Conservation (phyloP, 2,113 vertebrate species). For the Dasyprocta punctata region DNA sequence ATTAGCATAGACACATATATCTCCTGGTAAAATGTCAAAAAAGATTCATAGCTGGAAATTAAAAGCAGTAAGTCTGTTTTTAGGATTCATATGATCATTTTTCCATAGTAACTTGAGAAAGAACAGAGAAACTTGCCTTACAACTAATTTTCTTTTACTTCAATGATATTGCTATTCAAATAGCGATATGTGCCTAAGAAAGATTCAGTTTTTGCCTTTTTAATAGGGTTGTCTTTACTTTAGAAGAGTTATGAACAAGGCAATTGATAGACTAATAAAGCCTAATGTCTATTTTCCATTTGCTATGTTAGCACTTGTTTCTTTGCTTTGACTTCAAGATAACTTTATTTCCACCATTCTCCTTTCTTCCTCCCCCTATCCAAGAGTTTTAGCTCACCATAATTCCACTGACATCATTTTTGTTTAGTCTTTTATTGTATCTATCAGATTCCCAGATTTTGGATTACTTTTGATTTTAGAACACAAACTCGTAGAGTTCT, state of each 20-base stretch:
- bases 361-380: not conserved
- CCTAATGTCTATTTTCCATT: slow-evolving; percentile 45
- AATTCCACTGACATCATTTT: slow-evolving; percentile 9
- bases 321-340: not conserved
- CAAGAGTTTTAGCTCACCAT: not conserved
- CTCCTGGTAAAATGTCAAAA: slow-evolving; percentile 18
- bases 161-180: slow-evolving; percentile 72
- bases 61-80: slow-evolving; percentile 52
- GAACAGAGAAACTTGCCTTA: slow-evolving; percentile 57
- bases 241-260: slow-evolving; percentile 65
- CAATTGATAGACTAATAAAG: slow-evolving; percentile 49
- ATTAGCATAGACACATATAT: slow-evolving; percentile 43
- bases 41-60: slow-evolving; percentile 52
- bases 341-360: not conserved
- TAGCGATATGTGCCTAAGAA: slow-evolving; percentile 57
- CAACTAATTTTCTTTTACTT: slow-evolving; percentile 65
- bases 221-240: slow-evolving; percentile 64
- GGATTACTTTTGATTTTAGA: slow-evolving; percentile 11
- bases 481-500: not conserved
- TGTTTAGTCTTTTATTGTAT: not conserved
- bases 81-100: slow-evolving; percentile 63
- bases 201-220: slow-evolving; percentile 64
- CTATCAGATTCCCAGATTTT: not conserved
- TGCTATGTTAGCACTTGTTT: slow-evolving; percentile 30
- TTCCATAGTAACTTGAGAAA: slow-evolving; percentile 65